Conservation (phyloP, 2,113 vertebrate genomes). For the Anoura caudifer region DNA sequence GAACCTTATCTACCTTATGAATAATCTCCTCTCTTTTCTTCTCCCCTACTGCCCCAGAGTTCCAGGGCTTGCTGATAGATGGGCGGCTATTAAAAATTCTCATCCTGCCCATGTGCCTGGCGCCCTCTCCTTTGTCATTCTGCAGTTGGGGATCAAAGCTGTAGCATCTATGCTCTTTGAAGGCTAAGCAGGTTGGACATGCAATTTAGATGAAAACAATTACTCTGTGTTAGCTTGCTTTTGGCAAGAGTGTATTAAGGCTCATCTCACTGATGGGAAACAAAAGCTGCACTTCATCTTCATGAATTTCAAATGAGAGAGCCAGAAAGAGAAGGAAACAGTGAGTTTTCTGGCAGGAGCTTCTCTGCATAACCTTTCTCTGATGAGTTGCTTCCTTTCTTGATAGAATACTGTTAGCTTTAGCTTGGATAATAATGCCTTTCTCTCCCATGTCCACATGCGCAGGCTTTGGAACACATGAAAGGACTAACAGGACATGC, state of each 20-base stretch:
- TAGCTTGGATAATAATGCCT: neutral
- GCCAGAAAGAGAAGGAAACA: neutral
- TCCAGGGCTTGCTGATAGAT: slow-evolving; percentile 50
- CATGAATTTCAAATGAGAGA: slow-evolving; percentile 82
- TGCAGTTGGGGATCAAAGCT: slow-evolving; percentile 76
- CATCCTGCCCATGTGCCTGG: slow-evolving; percentile 49
- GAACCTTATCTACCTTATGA: slow-evolving; percentile 58
- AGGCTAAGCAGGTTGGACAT: slow-evolving; percentile 79
- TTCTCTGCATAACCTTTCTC: slow-evolving; percentile 66
- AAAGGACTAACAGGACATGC: neutral
- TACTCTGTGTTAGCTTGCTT: slow-evolving; percentile 79
- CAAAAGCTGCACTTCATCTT: slow-evolving; percentile 81
- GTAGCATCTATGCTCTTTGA: slow-evolving; percentile 77
- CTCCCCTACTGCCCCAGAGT: neutral
- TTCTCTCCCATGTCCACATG: slow-evolving; percentile 18
- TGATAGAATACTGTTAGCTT: slow-evolving; percentile 18
- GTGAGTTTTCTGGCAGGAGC: slow-evolving; percentile 65
- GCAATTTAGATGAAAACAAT: slow-evolving; percentile 83
- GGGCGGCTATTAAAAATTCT: slow-evolving; percentile 74
- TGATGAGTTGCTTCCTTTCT: slow-evolving; percentile 54
- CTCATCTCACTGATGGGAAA: slow-evolving; percentile 79
- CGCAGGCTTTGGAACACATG: slow-evolving; percentile 18
- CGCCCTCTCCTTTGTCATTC: slow-evolving; percentile 74
- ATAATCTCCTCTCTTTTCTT: slow-evolving; percentile 29
- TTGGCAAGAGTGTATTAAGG: slow-evolving; percentile 79